These are phyloP conservation scores for Paragorgia papillata DNA, from an alignment of 92 coral and sea anemone genomes.

Conservation along the genomic window DNA sequence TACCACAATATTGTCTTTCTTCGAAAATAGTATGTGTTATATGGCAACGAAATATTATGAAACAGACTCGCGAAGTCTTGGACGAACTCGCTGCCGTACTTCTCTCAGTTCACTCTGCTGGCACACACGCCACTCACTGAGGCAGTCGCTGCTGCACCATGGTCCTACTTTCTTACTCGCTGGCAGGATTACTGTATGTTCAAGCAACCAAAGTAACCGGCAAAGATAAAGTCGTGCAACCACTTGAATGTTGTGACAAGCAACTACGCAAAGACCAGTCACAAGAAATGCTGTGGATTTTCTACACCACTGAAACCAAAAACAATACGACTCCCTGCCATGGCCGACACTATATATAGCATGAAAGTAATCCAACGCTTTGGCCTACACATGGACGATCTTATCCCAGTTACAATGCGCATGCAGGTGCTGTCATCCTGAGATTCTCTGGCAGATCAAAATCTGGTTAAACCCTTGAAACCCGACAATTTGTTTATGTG, in stretches of 20 bases:
- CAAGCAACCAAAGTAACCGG: slow-evolving; percentile 52
- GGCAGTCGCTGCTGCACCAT: slow-evolving; percentile 56
- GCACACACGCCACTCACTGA: slow-evolving; percentile 44
- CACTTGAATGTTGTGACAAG: slow-evolving; percentile 38
- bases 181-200: too few species aligned
- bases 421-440: slow-evolving; percentile 65
- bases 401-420: slow-evolving; percentile 61
- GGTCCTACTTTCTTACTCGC: slow-evolving; percentile 65
- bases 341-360: slow-evolving; percentile 65
- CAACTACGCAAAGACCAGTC: slow-evolving; percentile 38
- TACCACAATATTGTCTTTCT: too few species aligned
- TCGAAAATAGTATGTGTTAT: too few species aligned
- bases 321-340: slow-evolving; percentile 51
- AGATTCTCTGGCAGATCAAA: slow-evolving; percentile 57
- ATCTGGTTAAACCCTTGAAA: slow-evolving; percentile 55
- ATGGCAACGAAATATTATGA: too few species aligned
- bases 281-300: slow-evolving; percentile 19
- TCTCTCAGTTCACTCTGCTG: slow-evolving; percentile 51
- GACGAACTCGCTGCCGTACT: slow-evolving; percentile 57
- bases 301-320: not conserved
- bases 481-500: slow-evolving; percentile 48
- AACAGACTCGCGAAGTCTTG: slow-evolving; percentile 19
- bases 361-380: too few species aligned
- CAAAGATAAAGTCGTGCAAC: slow-evolving; percentile 14
- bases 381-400: slow-evolving; percentile 48